phyloP scores from a whole-genome alignment of 2,113 vertebrate genomes.

The Cyphomyrus plagiostoma region DNA sequence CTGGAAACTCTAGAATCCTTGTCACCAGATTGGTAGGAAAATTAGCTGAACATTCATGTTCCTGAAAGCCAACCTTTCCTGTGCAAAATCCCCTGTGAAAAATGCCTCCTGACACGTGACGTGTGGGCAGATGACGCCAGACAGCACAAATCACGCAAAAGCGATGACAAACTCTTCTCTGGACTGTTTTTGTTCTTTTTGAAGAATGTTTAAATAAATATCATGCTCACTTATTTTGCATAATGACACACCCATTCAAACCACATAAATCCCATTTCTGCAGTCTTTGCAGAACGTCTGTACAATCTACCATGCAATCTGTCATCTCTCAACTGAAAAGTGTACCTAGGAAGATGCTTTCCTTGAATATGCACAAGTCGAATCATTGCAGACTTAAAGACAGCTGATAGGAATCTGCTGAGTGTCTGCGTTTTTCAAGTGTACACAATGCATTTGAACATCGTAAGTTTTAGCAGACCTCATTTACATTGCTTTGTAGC shows the following conservation, averaged over 20 bases:
- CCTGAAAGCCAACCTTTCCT: not conserved
- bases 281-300: conserved; percentile 12
- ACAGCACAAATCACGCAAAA: not conserved
- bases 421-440: not conserved
- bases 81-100: not conserved
- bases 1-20: not conserved
- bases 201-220: conserved; percentile 7
- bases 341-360: not conserved
- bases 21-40: not conserved
- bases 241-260: conserved; percentile 2
- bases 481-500: not conserved
- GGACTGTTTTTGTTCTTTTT: not conserved
- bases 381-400: conserved; percentile 16
- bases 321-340: not conserved
- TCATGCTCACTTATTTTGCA: not conserved
- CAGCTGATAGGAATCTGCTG: conserved; percentile 19
- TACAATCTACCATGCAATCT: conserved; percentile 1
- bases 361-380: not conserved
- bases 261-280: conserved; percentile 7
- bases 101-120: not conserved
- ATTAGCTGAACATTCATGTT: not conserved
- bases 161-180: not conserved
- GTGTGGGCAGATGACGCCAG: not conserved
- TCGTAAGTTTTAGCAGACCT: not conserved
- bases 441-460: conserved; percentile 8